Evolutionary conservation across 2,113 vertebrate species (phyloP), one percentile per base, ranked within the genome.

Genomic region (Platichthys stellatus): DNA sequence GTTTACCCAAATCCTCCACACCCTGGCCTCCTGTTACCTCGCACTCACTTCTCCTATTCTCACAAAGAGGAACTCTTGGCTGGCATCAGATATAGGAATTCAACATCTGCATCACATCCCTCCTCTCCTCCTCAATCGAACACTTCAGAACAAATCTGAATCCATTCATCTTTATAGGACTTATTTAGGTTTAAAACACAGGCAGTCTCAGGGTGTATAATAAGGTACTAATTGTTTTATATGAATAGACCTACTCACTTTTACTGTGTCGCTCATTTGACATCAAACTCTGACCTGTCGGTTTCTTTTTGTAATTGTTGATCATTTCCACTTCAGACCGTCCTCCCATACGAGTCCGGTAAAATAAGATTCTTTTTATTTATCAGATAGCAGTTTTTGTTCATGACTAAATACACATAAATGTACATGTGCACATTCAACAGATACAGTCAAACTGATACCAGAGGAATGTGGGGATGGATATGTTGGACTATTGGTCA

Each of bases 1-100:
- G 72, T 72, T 62, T 14, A 84, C 71, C 83, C 74, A 86, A 86
- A 72, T 70, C 78, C 75, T 88, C 79, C 85, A 79, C 89, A 65
- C 76, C 74, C 84, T 82, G 56, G 69, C 81, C 85, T 67, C 62
- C 79, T 80, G 84, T 80, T 85, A 83, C 63, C 56, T 57, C 17
- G 83, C 87, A 88, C 88, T 91, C 89, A 92, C 90, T 92, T 92
- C 93, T 89, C 83, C 74, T 74, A 88, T 92, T 91, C 57, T 63
- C 12, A 45, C 60, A 83, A 92, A 90, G 82, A 88, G 90, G 88
- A 93, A 91, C 77, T 73, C 45, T 71, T 6, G 8, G 60, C 40
- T 21, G 11, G 21, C 0, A 38, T 78, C 69, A 67, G 40, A 68
- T 23, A 40, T 57, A 76, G 71, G 76, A 80, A 45, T 81, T 61